phyloP scores from a whole-genome alignment of 2,797 vertebrate genomes.

The Argyrosomus regius region DNA sequence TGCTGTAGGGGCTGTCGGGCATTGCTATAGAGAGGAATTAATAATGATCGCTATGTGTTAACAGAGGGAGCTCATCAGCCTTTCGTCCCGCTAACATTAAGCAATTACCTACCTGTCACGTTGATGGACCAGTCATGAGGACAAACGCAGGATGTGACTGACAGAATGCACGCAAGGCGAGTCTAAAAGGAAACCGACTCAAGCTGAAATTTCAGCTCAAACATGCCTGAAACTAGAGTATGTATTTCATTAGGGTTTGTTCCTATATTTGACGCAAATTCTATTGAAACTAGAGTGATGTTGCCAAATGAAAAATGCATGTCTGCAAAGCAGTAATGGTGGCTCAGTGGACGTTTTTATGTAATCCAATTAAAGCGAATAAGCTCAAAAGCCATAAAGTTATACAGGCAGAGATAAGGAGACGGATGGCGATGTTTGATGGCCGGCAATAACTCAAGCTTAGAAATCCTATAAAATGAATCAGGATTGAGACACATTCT shows the following conservation, averaged over 20 bases:
- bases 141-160: slow-evolving; percentile 31
- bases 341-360: slow-evolving; percentile 34
- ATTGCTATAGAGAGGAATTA: slow-evolving; percentile 25
- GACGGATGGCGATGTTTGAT: slow-evolving; percentile 28
- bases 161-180: slow-evolving; percentile 1
- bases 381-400: slow-evolving; percentile 32
- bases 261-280: slow-evolving; percentile 8
- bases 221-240: not conserved
- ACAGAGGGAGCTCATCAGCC: slow-evolving; percentile 47
- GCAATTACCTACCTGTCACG: slow-evolving; percentile 59
- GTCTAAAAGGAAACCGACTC: slow-evolving; percentile 6
- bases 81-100: slow-evolving; percentile 40
- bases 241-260: not conserved
- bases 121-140: slow-evolving; percentile 37
- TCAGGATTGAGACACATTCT: slow-evolving; percentile 9
- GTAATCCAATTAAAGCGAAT: slow-evolving; percentile 45
- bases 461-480: slow-evolving; percentile 26
- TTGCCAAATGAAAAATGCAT: slow-evolving; percentile 13
- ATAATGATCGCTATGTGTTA: slow-evolving; percentile 38
- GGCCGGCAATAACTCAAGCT: slow-evolving; percentile 33
- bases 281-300: not conserved
- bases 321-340: slow-evolving; percentile 25
- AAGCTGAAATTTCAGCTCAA: not conserved
- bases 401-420: slow-evolving; percentile 30
- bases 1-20: slow-evolving; percentile 20